phyloP scores from a whole-genome alignment of 2,888 invertebrate species.

The Ptychoptera albimana region DNA sequence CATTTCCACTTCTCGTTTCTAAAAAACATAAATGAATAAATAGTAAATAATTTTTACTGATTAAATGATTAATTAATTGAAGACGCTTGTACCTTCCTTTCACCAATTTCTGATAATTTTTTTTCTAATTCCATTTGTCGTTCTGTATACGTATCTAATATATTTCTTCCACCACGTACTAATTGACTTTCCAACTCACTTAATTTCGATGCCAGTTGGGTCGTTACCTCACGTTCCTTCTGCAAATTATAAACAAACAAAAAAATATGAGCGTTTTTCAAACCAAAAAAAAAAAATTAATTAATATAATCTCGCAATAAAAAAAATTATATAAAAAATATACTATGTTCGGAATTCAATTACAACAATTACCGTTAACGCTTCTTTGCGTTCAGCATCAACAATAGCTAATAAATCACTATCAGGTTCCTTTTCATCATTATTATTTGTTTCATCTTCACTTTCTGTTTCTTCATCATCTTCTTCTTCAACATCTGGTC shows the following conservation, averaged over 20 bases:
- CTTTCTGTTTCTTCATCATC: conserved; percentile 18
- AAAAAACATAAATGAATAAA: not conserved
- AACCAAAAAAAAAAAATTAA: not conserved
- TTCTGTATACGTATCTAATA: conserved; percentile 89
- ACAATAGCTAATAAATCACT: conserved; percentile 17
- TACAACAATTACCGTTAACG: conserved; percentile 8
- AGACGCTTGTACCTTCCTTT: conserved; percentile 53
- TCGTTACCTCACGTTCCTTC: conserved; percentile 53
- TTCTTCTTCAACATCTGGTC: conserved; percentile 19
- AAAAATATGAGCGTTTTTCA: not conserved
- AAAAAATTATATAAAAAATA: conserved; percentile 12
- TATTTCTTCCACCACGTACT: conserved; percentile 85
- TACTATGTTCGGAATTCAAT: not conserved
- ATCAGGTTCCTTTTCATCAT: conserved; percentile 23
- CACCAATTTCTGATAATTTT: conserved; percentile 72
- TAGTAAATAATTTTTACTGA: not conserved
- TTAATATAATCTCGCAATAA: not conserved
- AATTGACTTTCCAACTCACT: conserved; percentile 83
- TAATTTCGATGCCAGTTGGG: conserved; percentile 63
- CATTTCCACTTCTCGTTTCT: conserved; percentile 60
- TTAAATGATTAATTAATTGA: not conserved
- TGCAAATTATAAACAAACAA: conserved; percentile 33
- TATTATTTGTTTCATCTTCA: conserved; percentile 29
- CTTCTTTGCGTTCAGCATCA: conserved; percentile 11
- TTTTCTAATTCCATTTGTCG: conserved; percentile 82